phyloP scores from a whole-genome alignment of 2,113 vertebrate genomes.

The Bubo scandiacus region DNA sequence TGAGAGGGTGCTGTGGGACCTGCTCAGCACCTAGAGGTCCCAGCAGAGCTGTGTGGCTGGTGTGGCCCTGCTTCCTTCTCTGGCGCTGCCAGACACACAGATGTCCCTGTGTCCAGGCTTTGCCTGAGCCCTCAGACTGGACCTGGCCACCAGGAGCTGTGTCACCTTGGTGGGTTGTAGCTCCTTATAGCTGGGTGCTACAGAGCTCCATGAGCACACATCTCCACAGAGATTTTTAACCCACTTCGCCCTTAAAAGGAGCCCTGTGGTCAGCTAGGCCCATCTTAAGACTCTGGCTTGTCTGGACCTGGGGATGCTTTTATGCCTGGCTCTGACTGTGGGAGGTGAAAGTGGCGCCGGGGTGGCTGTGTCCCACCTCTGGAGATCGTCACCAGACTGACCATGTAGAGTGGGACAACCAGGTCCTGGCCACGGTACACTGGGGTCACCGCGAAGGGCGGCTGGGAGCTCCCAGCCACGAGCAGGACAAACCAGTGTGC shows the following conservation, averaged over 20 bases:
- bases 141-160: background rate
- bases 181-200: background rate
- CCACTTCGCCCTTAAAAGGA: background rate
- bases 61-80: background rate
- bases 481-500: background rate
- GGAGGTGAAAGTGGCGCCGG: background rate
- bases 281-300: background rate
- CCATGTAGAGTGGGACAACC: accelerated
- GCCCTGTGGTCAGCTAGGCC: background rate
- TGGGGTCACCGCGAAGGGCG: background rate
- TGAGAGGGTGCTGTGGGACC: conserved; percentile 59
- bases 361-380: background rate
- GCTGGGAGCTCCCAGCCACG: background rate
- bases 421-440: accelerated
- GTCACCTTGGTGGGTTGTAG: background rate
- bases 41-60: background rate
- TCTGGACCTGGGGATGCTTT: background rate
- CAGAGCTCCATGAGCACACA: background rate
- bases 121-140: background rate
- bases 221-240: background rate
- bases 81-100: background rate
- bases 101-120: background rate
- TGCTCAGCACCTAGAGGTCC: background rate
- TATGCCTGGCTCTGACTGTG: background rate
- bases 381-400: accelerated